phyloP scores from a whole-genome alignment of 2,888 invertebrate genomes.

The Tromatobia lineatoria region DNA sequence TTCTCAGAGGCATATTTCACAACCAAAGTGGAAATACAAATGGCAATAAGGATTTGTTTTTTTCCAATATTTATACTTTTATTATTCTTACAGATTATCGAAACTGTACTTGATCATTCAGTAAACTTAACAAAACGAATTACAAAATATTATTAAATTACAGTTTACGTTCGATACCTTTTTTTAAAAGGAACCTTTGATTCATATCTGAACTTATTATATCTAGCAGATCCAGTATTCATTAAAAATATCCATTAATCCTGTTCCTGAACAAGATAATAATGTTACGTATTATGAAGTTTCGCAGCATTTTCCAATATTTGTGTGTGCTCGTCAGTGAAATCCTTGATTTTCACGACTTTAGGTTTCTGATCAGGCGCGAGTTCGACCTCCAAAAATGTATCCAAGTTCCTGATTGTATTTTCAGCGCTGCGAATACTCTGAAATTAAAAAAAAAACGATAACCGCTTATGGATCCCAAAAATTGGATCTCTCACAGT shows the following conservation, averaged over 20 bases:
- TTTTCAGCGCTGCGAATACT: conserved; percentile 77
- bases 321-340: conserved; percentile 23
- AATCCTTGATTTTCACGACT: conserved; percentile 51
- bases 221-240: background rate
- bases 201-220: background rate
- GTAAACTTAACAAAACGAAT: background rate
- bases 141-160: background rate
- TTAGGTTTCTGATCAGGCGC: conserved; percentile 66
- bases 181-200: background rate
- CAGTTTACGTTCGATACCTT: background rate
- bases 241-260: background rate
- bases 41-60: no score
- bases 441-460: conserved; percentile 69
- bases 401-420: conserved; percentile 76
- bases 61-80: no score
- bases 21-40: no score
- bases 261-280: background rate
- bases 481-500: background rate
- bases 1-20: no score
- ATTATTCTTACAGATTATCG: no score
- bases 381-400: conserved; percentile 78
- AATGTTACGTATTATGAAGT: background rate
- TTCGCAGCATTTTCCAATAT: background rate
- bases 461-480: background rate
- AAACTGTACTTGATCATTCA: background rate